Conservation (phyloP, 2,113 vertebrate species). For the Oxyruncus cristatus region DNA sequence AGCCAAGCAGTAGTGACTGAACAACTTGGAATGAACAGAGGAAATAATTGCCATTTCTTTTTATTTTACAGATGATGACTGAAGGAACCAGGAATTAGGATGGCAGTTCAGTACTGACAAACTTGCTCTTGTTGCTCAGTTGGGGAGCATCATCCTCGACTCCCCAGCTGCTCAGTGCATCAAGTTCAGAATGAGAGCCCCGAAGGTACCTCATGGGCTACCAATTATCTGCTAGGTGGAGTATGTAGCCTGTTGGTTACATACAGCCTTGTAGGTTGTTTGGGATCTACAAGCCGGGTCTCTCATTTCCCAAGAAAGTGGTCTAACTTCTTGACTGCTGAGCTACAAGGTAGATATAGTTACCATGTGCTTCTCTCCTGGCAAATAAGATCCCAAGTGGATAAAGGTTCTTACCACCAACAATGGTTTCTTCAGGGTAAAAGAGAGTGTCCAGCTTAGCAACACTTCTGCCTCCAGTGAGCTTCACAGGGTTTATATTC, state of each 20-base stretch:
- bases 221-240: not conserved
- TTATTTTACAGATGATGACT: not conserved
- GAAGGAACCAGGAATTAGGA: not conserved
- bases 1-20: not conserved
- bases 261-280: not conserved
- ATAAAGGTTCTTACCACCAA: not conserved
- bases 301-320: not conserved
- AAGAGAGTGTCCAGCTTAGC: not conserved
- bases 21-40: not conserved
- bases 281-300: not conserved
- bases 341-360: not conserved
- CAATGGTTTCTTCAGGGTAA: not conserved
- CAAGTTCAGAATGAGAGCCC: not conserved
- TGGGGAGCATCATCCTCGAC: not conserved
- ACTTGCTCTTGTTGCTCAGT: not conserved
- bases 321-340: not conserved
- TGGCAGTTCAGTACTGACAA: not conserved
- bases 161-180: not conserved
- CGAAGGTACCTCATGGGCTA: not conserved
- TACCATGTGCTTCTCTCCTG: not conserved
- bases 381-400: not conserved
- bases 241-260: not conserved
- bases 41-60: not conserved
- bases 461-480: not conserved
- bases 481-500: not conserved